Conservation (phyloP, 2,888 invertebrate genomes). For the Apotomis turbidana region DNA sequence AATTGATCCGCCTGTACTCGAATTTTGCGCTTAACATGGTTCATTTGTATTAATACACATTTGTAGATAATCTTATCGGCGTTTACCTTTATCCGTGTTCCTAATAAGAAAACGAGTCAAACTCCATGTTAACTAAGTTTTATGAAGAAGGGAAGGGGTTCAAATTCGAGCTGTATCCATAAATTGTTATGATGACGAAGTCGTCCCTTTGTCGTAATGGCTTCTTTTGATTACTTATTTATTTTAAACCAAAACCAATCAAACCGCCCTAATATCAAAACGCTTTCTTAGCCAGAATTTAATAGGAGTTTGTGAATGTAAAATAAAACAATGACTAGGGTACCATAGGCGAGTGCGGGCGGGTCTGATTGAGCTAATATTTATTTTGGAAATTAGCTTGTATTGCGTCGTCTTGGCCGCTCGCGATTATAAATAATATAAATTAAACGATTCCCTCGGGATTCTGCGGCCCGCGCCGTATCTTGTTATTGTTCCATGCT, state of each 20-base stretch:
- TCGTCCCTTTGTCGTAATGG: slow-evolving; percentile 8
- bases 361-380: slow-evolving; percentile 48
- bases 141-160: neutral
- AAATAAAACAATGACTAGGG: slow-evolving; percentile 39
- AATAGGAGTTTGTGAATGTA: slow-evolving; percentile 31
- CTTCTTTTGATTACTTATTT: slow-evolving; percentile 16
- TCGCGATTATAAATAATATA: slow-evolving; percentile 42
- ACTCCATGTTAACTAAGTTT: neutral
- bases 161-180: neutral
- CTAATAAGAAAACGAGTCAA: too few relatives aligned
- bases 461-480: slow-evolving; percentile 23
- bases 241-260: slow-evolving; percentile 35
- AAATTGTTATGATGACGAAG: neutral
- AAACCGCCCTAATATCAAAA: slow-evolving; percentile 30
- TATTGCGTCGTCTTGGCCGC: slow-evolving; percentile 41
- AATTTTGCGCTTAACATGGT: too few relatives aligned
- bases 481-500: slow-evolving; percentile 34
- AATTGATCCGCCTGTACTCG: too few relatives aligned
- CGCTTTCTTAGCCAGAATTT: slow-evolving; percentile 35
- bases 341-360: slow-evolving; percentile 36
- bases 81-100: too few relatives aligned
- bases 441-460: slow-evolving; percentile 42
- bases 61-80: too few relatives aligned
- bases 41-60: too few relatives aligned
- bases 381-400: slow-evolving; percentile 49